Conservation (phyloP, 1,140 invertebrate species). For the silkworm (Bombyx mori) region DNA sequence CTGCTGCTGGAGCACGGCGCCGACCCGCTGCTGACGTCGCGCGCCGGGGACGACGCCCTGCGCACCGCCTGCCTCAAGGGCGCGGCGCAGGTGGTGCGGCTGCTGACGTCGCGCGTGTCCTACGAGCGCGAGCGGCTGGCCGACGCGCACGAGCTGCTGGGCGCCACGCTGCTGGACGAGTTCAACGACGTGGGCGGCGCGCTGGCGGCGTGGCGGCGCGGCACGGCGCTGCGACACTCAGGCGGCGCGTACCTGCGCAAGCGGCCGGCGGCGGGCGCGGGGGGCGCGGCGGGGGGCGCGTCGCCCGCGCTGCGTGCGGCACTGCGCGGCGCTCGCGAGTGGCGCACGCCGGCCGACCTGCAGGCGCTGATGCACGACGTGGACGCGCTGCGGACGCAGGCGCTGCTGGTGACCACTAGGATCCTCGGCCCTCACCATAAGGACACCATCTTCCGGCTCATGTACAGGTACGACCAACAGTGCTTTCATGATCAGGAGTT, state of each 20-base stretch:
- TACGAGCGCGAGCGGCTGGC: conserved; percentile 81
- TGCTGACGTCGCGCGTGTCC: conserved; percentile 75
- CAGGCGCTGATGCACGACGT: conserved; percentile 80
- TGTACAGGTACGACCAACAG: conserved; percentile 43
- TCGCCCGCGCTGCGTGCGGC: conserved; percentile 77
- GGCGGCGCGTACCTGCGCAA: conserved; percentile 25
- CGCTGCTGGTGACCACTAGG: conserved; percentile 85
- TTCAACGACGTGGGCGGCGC: conserved; percentile 80
- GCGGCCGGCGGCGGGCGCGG: conserved; percentile 44
- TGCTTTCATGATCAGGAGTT: too few species aligned
- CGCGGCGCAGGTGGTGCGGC: conserved; percentile 84
- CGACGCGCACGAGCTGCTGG: conserved; percentile 88
- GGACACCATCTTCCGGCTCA: conserved; percentile 85
- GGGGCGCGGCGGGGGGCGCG: conserved; percentile 70
- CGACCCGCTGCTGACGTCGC: conserved; percentile 81
- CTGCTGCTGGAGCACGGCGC: conserved; percentile 86
- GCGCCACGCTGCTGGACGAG: conserved; percentile 87
- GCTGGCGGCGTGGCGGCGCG: conserved; percentile 78
- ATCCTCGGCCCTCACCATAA: conserved; percentile 86
- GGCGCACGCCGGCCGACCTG: conserved; percentile 79
- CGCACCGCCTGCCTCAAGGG: conserved; percentile 93
- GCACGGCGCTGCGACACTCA: conserved; percentile 66
- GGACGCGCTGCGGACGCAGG: conserved; percentile 86
- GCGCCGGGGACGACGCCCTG: conserved; percentile 91
- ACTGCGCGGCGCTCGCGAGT: conserved; percentile 79